Evolutionary conservation across 1,140 invertebrate species (phyloP), one percentile per base, ranked within the genome.

Genomic region (Drosophila repleta): DNA sequence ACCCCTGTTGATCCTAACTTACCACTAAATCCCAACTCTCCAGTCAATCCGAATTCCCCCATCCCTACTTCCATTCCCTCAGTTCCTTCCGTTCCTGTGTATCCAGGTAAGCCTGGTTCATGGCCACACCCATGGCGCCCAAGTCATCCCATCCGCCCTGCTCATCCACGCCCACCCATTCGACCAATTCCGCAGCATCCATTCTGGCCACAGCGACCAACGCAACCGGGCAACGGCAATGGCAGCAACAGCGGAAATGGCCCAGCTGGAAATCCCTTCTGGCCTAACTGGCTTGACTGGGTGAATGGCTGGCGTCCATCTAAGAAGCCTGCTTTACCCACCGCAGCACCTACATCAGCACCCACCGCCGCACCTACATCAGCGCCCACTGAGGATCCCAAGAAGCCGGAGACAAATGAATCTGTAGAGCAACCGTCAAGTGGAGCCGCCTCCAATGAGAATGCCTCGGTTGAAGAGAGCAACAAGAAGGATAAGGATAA

Each of bases 401-500:
- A 62, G 15, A 65, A 52, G n/a, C 21, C 79, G 10, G 79, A 88
- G 41, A 60, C 46, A 6, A 61, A 57, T 13, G 83, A 83, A 13
- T 83, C 83, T 8, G 52, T 79, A 5, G 83, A 88, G 26, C 84
- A 78, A 21, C 64, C 57, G 15, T 46, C 70, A 3, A 41, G 29
- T 49, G 65, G 39, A 17, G 35, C 57, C 11, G n/a, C 51, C 18
- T 73, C 77, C 10, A 85, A 69, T 20, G 84, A 90, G 53, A 79
- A 90, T 45, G 74, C 80, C 15, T 90, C 89, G 3, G 71, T 78
- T 5, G 89, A 90, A 60, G 63, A 90, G 8, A 79, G 26, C 63
- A 76, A 45, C 29, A 84, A 83, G 43, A 61, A 52, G 5, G 29
- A 60, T 0, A 74, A 80, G 64, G 71, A 66, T n/a, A 75, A 61